These are phyloP conservation scores for Patella caerulea DNA, from an alignment of 2,888 invertebrate genomes.

Conservation along the genomic window DNA sequence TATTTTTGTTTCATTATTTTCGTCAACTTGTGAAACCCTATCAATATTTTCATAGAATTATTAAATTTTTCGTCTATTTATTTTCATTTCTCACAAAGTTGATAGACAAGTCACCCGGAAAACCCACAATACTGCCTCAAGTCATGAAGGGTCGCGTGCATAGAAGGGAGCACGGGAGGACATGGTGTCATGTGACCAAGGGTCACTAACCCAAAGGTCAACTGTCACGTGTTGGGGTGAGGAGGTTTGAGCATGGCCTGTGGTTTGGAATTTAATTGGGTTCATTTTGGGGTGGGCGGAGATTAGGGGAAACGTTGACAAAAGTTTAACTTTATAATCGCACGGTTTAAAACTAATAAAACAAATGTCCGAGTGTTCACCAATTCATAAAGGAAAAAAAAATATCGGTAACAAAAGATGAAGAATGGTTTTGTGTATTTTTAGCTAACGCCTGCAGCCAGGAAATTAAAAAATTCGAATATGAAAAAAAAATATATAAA, in stretches of 20 bases:
- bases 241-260: not conserved
- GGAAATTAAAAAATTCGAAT: no score
- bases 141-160: conserved; percentile 1
- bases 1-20: no score
- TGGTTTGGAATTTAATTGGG: not conserved
- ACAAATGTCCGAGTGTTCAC: no score
- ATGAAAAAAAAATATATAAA: no score
- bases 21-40: not conserved
- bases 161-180: conserved; percentile 2
- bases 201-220: conserved; percentile 3
- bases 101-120: not conserved
- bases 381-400: no score
- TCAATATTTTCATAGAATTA: conserved; percentile 9
- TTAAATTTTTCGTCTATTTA: not conserved
- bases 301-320: not conserved
- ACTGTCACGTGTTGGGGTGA: conserved; percentile 6
- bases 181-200: not conserved
- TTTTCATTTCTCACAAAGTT: not conserved
- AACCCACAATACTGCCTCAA: not conserved
- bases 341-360: not conserved
- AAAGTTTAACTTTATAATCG: not conserved
- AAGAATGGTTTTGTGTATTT: no score
- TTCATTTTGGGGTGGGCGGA: not conserved
- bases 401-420: no score
- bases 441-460: no score